A percentile compares a stretch with the other conserved stretches of the same genome.
Evolutionary conservation across 2,797 vertebrate species (phyloP).

Genomic region (Threskiornis aethiopicus): DNA sequence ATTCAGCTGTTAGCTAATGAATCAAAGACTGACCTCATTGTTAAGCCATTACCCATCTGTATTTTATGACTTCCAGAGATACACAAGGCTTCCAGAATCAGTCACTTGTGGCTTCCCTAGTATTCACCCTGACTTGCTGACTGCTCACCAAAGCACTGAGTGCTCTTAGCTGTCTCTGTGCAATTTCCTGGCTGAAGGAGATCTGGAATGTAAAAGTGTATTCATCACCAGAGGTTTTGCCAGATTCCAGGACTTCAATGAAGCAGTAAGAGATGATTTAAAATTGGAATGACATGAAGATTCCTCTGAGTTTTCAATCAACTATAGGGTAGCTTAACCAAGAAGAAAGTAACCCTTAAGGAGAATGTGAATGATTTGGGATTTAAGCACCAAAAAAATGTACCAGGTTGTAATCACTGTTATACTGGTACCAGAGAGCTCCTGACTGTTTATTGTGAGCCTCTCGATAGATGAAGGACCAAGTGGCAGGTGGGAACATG

Average conservation of each 20-base stretch:
- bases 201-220: slow-evolving; percentile 37
- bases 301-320: background rate
- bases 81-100: slow-evolving; percentile 12
- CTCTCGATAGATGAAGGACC: background rate
- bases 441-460: background rate
- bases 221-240: slow-evolving; percentile 40
- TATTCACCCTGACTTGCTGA: background rate
- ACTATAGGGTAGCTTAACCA: background rate
- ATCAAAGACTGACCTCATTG: slow-evolving; percentile 27
- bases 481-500: background rate
- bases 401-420: background rate
- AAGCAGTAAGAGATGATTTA: slow-evolving; percentile 32
- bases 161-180: background rate
- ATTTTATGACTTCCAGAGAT: slow-evolving; percentile 61
- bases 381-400: background rate
- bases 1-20: slow-evolving; percentile 4
- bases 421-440: background rate
- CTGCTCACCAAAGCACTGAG: slow-evolving; percentile 12
- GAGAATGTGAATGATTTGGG: background rate
- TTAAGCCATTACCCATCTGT: slow-evolving; percentile 24
- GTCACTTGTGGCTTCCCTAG: slow-evolving; percentile 21
- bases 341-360: background rate
- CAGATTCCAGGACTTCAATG: slow-evolving; percentile 36
- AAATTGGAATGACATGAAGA: slow-evolving; percentile 7
- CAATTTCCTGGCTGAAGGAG: slow-evolving; percentile 38